Percentiles rank a stretch among this genome's conserved stretches.
phyloP scores from a whole-genome alignment of 2,888 invertebrate species.

The Idaea dimidiata region DNA sequence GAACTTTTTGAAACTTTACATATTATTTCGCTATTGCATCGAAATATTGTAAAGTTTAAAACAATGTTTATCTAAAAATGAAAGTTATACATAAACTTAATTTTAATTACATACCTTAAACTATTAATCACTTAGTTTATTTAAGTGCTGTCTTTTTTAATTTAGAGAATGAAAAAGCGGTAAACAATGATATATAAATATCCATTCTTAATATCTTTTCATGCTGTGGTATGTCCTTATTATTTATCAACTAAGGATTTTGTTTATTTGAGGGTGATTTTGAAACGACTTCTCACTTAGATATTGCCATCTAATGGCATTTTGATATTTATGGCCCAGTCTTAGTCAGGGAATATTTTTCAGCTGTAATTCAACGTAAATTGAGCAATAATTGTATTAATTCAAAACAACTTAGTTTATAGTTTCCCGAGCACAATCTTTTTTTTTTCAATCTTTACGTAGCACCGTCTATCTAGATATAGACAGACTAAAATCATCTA shows the following conservation, averaged over 20 bases:
- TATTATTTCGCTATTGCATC: slow-evolving; percentile 58
- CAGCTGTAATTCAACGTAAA: too few relatives aligned
- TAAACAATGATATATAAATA: neutral
- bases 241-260: neutral
- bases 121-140: neutral
- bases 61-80: neutral
- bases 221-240: neutral
- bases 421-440: too few relatives aligned
- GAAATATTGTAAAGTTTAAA: slow-evolving; percentile 67
- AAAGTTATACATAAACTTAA: neutral
- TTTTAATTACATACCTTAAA: neutral
- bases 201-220: neutral
- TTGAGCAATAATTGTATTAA: too few relatives aligned
- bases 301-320: too few relatives aligned
- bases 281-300: too few relatives aligned
- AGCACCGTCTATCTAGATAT: too few relatives aligned
- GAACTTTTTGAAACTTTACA: slow-evolving; percentile 45
- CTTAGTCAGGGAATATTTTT: too few relatives aligned
- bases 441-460: too few relatives aligned
- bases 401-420: too few relatives aligned
- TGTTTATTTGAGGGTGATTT: too few relatives aligned
- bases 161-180: neutral
- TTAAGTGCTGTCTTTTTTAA: neutral
- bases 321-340: too few relatives aligned
- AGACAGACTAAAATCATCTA: too few relatives aligned